phyloP scores from a whole-genome alignment of 2,113 vertebrate species.

The Hyaena hyaena region DNA sequence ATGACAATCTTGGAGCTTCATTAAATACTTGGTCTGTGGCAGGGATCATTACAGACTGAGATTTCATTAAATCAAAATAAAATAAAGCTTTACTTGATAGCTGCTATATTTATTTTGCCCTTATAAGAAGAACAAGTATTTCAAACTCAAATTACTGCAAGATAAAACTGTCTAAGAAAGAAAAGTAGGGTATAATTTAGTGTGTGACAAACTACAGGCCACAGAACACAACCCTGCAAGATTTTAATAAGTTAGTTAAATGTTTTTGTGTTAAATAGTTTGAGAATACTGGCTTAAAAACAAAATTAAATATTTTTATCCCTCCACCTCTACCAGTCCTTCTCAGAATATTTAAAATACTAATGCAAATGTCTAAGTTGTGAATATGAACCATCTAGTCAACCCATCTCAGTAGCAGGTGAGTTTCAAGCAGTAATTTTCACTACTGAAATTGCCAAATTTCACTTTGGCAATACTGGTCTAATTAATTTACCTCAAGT shows the following conservation, averaged over 20 bases:
- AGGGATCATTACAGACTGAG: background rate
- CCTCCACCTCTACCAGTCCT: background rate
- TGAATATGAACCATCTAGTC: background rate
- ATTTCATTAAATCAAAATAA: slow-evolving; percentile 41
- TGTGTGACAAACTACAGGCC: background rate
- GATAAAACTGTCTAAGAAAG: background rate
- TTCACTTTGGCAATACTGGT: background rate
- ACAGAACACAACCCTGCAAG: background rate
- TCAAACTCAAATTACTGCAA: slow-evolving; percentile 35
- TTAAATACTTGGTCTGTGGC: background rate
- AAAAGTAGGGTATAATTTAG: background rate
- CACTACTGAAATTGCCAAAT: background rate
- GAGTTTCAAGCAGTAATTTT: slow-evolving; percentile 17
- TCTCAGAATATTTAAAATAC: background rate
- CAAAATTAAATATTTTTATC: background rate
- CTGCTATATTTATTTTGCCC: background rate
- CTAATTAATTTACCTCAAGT: slow-evolving; percentile 29
- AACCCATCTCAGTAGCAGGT: background rate
- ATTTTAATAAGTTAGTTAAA: background rate
- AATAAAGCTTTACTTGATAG: background rate
- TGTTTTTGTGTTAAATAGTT: background rate
- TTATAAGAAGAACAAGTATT: background rate
- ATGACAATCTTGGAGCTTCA: background rate
- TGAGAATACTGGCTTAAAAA: slow-evolving; percentile 10
- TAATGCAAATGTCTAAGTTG: background rate